Conservation (phyloP, 1,140 invertebrate genomes). For the Neomicropteryx cornuta region DNA sequence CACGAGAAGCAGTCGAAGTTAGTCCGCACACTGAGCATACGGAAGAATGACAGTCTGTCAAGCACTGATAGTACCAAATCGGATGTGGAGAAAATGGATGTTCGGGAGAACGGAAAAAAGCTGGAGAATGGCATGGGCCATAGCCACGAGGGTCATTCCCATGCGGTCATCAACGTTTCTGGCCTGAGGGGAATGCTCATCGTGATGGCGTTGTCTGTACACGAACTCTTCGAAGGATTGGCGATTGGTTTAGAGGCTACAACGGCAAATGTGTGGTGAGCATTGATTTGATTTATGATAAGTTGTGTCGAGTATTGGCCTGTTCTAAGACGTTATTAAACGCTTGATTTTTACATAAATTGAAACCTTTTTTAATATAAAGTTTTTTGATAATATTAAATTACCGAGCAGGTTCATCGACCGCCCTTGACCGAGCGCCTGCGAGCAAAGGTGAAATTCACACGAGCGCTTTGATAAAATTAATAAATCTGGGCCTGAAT, state of each 20-base stretch:
- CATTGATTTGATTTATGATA: background rate
- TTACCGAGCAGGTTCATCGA: no score
- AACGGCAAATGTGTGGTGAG: slow-evolving; percentile 55
- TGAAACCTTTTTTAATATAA: no score
- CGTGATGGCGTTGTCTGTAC: slow-evolving; percentile 78
- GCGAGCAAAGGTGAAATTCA: no score
- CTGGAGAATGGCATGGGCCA: slow-evolving; percentile 36
- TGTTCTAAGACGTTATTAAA: no score
- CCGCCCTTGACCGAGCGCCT: no score
- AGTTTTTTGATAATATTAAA: no score
- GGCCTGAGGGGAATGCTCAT: slow-evolving; percentile 65
- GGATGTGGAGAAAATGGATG: slow-evolving; percentile 17
- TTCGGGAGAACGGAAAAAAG: slow-evolving; percentile 25
- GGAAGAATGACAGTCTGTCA: slow-evolving; percentile 30
- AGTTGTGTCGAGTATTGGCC: no score
- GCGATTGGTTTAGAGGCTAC: slow-evolving; percentile 72
- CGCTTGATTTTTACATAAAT: no score
- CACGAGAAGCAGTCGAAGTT: slow-evolving; percentile 31
- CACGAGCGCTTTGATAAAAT: no score
- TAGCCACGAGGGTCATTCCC: slow-evolving; percentile 37
- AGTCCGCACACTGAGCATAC: slow-evolving; percentile 33
- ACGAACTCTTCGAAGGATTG: slow-evolving; percentile 86
- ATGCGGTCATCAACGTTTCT: slow-evolving; percentile 50
- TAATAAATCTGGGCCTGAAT: no score
- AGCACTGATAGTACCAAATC: slow-evolving; percentile 30